phyloP scores from a whole-genome alignment of 2,113 vertebrate species.

The Lonchura striata region DNA sequence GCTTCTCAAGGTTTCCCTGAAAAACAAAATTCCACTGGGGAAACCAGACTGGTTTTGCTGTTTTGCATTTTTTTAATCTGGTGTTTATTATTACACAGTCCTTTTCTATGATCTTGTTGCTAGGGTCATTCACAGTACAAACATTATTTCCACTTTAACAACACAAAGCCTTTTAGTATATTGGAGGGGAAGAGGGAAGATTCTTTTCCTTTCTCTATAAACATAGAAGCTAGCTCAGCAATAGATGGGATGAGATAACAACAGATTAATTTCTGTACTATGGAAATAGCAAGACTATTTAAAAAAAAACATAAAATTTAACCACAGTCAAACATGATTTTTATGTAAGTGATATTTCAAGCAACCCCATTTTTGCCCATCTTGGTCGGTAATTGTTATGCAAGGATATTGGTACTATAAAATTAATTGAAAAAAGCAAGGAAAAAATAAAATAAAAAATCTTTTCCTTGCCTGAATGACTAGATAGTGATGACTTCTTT shows the following conservation, averaged over 20 bases:
- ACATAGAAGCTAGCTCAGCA: neutral
- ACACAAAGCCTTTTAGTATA: neutral
- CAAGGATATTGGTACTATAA: neutral
- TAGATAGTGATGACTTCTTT: neutral
- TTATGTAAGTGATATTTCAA: neutral
- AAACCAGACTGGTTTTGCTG: neutral
- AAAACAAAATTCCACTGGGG: neutral
- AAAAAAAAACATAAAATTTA: neutral
- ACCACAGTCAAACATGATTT: neutral
- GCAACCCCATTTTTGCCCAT: neutral
- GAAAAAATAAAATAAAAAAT: neutral
- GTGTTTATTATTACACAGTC: neutral
- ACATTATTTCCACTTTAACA: neutral
- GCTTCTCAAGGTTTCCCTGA: neutral
- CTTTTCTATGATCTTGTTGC: neutral
- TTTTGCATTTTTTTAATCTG: neutral
- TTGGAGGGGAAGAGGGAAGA: neutral
- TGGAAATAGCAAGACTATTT: neutral
- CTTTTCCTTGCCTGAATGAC: neutral
- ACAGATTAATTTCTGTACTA: neutral
- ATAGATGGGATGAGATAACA: neutral
- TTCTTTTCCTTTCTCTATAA: neutral
- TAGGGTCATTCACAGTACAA: neutral
- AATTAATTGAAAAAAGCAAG: neutral
- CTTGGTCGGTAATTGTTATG: neutral